Conservation (phyloP, 2,113 vertebrate genomes). For the Paramormyrops kingsleyae region DNA sequence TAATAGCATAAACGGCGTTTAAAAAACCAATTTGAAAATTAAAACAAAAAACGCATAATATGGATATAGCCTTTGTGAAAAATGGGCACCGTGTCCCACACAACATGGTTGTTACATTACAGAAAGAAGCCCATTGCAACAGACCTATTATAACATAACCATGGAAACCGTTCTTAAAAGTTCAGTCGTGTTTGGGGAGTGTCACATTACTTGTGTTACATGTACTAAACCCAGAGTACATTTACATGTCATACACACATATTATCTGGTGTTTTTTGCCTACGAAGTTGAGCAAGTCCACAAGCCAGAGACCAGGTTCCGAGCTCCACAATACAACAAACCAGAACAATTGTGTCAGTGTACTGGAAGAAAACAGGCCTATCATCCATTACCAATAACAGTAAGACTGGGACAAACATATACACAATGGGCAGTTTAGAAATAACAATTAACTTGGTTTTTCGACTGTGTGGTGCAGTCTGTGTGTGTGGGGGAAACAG, state of each 20-base stretch:
- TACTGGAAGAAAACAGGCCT: not conserved
- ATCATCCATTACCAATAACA: not conserved
- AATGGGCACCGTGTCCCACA: not conserved
- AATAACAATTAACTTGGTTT: not conserved
- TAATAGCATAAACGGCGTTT: not conserved
- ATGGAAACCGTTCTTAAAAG: not conserved
- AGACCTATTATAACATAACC: not conserved
- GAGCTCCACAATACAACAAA: not conserved
- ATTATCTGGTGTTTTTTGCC: not conserved
- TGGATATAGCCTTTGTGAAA: not conserved
- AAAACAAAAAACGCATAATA: not conserved
- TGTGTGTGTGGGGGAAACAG: not conserved
- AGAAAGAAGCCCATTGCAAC: not conserved
- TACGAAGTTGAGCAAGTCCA: not conserved
- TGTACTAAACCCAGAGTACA: not conserved
- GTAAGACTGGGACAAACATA: not conserved
- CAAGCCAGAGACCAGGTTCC: not conserved
- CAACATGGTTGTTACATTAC: not conserved
- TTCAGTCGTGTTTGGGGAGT: not conserved
- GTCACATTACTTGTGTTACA: not conserved
- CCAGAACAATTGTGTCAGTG: not conserved
- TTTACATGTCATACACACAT: not conserved
- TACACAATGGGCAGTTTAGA: not conserved
- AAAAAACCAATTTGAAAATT: not conserved
- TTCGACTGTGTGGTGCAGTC: not conserved